These are phyloP conservation scores for Platypus cylindrus DNA, from an alignment of 2,888 invertebrate genomes.

Conservation along the genomic window DNA sequence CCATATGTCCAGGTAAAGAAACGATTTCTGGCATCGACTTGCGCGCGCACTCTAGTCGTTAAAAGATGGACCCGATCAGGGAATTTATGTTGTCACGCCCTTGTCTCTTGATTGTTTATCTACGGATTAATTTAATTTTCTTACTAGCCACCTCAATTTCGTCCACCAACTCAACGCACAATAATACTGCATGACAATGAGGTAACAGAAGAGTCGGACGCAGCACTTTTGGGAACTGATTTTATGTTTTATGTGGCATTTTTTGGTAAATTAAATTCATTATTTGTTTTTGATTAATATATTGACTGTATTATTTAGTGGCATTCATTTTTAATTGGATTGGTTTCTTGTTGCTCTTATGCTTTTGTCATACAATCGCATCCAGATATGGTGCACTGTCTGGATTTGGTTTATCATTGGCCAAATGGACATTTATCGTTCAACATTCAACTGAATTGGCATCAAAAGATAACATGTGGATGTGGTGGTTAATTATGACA, in stretches of 20 bases:
- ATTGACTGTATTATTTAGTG: conserved; percentile 43
- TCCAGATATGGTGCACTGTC: conserved; percentile 86
- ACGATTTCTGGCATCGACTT: no score
- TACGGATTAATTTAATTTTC: conserved; percentile 1
- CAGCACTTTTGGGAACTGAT: conserved; percentile 78
- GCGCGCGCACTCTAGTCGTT: no score
- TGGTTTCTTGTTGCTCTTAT: conserved; percentile 82
- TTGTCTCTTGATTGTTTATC: no score
- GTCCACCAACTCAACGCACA: conserved; percentile 28
- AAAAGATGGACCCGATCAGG: no score
- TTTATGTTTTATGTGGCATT: conserved; percentile 89
- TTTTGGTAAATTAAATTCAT: conserved; percentile 47
- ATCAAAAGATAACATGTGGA: conserved; percentile 79
- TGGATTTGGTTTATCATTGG: conserved; percentile 83
- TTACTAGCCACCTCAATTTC: conserved; percentile 24
- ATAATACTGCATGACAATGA: conserved; percentile 66
- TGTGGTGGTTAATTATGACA: conserved; percentile 87
- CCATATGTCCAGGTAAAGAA: no score
- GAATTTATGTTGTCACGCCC: no score
- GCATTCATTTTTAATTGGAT: conserved; percentile 95
- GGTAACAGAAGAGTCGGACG: conserved; percentile 61
- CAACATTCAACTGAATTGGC: conserved; percentile 82
- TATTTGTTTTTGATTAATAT: not conserved
- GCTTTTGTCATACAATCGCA: conserved; percentile 89
- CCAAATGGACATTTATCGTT: conserved; percentile 91